Evolutionary conservation across 2,113 vertebrate species (phyloP), one percentile per base, ranked within the genome.

Genomic region (Scophthalmus maximus): DNA sequence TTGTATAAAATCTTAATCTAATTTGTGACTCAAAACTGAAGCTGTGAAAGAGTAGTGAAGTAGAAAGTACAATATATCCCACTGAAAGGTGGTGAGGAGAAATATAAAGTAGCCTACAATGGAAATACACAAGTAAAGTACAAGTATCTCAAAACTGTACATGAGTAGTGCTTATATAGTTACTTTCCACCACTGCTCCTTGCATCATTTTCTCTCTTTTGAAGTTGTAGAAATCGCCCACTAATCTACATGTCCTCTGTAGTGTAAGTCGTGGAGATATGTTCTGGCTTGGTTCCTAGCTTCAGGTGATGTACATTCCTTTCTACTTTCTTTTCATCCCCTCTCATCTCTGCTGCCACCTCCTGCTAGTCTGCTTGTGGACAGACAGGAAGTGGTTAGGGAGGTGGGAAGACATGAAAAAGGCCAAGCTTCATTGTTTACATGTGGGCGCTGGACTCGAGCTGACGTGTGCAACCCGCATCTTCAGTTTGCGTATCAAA

Each of bases 331-430:
- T 58, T 36, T 30, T 23, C 11, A 5, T 65, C 27, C 27, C 18
- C 18, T 34, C 67, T 62, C 58, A 2, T 22, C 26, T 46, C 52
- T 15, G 18, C 2, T 38, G 17, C 26, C 8, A 9, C 5, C 15
- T n/a, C 20, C 8, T 17, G 17, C 44, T 40, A 40, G 14, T 22
- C 29, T 30, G 44, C 51, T 23, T 36, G 38, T 30, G 47, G 61
- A 52, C 20, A 30, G 27, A 14, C 40, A 1, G 29, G 34, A 14
- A 18, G 30, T 50, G 12, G 23, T 30, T 3, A 18, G 17, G 40
- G 17, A 25, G 49, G 44, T 27, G 52, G 51, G 25, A 0, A 32
- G 38, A 68, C 56, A 84, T 83, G 71, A 75, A 75, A 82, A 30
- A 61, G 51, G 6, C 26, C 26, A 18, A 18, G 34, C 17, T 55